A percentile compares a stretch with the other conserved stretches of the same genome.
Evolutionary conservation across 2,888 invertebrate species (phyloP).

Genomic region (Dascillus cervinus): DNA sequence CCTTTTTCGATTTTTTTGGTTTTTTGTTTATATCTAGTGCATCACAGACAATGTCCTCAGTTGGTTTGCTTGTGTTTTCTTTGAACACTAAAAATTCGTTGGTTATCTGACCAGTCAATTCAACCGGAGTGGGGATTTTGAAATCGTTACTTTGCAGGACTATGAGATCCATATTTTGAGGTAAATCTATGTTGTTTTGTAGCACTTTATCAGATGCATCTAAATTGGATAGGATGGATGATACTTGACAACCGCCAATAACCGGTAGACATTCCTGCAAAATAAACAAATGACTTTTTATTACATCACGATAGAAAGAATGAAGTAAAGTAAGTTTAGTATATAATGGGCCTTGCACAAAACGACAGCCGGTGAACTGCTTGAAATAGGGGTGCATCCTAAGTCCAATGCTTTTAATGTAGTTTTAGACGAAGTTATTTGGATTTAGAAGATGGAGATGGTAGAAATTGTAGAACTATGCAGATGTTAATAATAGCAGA

Average conservation of each 20-base stretch:
- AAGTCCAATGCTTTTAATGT: too few species aligned
- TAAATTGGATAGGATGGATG: constrained; percentile 35
- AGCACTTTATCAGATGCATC: constrained; percentile 22
- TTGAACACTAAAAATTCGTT: constrained; percentile 30
- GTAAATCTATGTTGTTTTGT: constrained; percentile 14
- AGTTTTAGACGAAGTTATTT: too few species aligned
- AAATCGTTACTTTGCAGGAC: constrained; percentile 27
- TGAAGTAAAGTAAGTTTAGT: too few species aligned
- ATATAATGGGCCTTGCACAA: too few species aligned
- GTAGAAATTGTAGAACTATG: too few species aligned
- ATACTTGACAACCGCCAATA: constrained; percentile 34
- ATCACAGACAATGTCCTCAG: constrained; percentile 11
- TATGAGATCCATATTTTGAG: constrained; percentile 30
- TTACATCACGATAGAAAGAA: too few species aligned
- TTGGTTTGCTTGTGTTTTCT: constrained; percentile 20
- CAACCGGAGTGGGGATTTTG: constrained; percentile 23
- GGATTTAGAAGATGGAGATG: too few species aligned
- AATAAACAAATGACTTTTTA: constrained; percentile 1
- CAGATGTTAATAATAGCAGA: too few species aligned
- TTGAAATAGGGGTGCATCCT: too few species aligned
- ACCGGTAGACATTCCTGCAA: constrained; percentile 35
- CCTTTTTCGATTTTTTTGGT: constrained; percentile 12
- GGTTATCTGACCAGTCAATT: constrained; percentile 17
- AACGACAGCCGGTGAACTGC: too few species aligned
- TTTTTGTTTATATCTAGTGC: constrained; percentile 9